Evolutionary conservation across 2,113 vertebrate genomes (phyloP).

Genomic region (Zingel zingel): DNA sequence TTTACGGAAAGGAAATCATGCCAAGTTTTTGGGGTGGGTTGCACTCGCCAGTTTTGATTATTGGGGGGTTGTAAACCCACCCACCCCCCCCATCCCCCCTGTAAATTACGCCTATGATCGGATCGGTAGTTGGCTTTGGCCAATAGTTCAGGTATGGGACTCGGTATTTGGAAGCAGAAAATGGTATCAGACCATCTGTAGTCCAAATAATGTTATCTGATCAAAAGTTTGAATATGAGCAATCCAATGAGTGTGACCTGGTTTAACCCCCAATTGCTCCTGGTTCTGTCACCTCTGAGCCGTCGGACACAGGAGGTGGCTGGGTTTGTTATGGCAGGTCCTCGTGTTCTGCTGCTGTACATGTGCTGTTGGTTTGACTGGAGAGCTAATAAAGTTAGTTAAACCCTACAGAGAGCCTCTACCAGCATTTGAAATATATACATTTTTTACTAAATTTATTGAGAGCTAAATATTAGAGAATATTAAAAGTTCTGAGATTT

Average conservation of each 20-base stretch:
- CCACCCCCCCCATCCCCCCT: no score
- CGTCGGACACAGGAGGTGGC: neutral
- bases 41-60: no score
- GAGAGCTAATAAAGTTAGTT: neutral
- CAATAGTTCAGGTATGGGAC: no score
- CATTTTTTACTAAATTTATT: neutral
- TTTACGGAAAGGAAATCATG: no score
- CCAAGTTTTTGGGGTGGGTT: no score
- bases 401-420: neutral
- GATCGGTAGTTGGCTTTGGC: no score
- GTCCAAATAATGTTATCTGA: neutral
- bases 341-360: neutral
- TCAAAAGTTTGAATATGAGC: neutral
- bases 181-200: no score
- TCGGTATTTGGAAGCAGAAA: no score
- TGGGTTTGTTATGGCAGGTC: neutral
- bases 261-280: neutral
- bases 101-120: no score
- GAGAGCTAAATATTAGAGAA: neutral
- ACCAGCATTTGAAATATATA: neutral
- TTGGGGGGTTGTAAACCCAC: no score
- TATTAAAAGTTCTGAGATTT: neutral
- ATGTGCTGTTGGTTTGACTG: neutral
- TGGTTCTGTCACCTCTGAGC: neutral
- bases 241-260: neutral